Percentiles rank a stretch among this genome's conserved stretches.
Conservation (phyloP, 1,140 invertebrate genomes). For the Drosophila neocordata region DNA sequence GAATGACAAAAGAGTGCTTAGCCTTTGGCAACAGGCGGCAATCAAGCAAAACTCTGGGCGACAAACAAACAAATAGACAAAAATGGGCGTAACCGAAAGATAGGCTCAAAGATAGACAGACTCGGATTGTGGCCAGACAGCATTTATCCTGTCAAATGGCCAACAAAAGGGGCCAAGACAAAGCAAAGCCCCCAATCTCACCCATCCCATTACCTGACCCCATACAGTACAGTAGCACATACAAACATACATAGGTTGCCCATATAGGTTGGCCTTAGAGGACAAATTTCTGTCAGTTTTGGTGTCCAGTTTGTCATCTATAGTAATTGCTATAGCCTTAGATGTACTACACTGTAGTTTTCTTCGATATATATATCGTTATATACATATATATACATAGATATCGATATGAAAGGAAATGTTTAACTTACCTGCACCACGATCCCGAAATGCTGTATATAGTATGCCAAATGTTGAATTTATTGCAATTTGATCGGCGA, state of each 20-base stretch:
- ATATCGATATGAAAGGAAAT: background rate
- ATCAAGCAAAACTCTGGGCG: slow-evolving; percentile 58
- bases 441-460: slow-evolving; percentile 89
- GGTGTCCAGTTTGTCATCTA: no score
- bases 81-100: slow-evolving; percentile 3
- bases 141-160: background rate
- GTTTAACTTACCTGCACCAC: slow-evolving; percentile 71
- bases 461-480: slow-evolving; percentile 88
- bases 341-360: no score
- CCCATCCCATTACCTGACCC: background rate
- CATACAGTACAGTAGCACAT: background rate
- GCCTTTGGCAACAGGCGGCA: slow-evolving; percentile 76
- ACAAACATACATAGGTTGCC: no score
- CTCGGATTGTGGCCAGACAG: background rate
- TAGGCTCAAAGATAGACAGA: slow-evolving; percentile 33
- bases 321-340: no score
- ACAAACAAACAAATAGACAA: slow-evolving; percentile 23
- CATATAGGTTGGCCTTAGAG: no score
- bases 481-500: slow-evolving; percentile 86
- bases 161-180: background rate
- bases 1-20: slow-evolving; percentile 79
- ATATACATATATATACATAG: no score
- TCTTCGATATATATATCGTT: no score
- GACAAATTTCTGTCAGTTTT: no score
- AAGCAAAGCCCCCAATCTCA: background rate